phyloP scores from a whole-genome alignment of 1,140 invertebrate genomes.

The Anagrus nilaparvatae region DNA sequence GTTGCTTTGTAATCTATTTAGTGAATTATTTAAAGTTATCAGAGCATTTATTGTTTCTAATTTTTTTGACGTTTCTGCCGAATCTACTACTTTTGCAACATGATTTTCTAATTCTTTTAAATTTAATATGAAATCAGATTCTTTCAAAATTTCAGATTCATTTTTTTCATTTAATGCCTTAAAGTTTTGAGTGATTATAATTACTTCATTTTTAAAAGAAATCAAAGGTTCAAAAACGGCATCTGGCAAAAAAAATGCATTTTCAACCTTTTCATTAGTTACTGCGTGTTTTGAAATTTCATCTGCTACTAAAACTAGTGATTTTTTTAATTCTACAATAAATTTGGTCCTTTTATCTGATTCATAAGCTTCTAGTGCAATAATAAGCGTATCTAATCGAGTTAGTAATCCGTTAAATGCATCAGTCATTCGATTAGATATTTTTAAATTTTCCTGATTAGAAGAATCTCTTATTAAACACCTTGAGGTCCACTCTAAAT shows the following conservation, averaged over 20 bases:
- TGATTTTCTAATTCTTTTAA: slow-evolving; percentile 28
- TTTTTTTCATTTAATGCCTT: slow-evolving; percentile 17
- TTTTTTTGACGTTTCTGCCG: slow-evolving; percentile 29
- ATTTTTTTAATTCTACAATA: slow-evolving; percentile 26
- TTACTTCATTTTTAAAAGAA: slow-evolving; percentile 30
- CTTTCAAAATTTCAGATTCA: neutral
- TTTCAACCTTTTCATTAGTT: slow-evolving; percentile 6
- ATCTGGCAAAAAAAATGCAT: slow-evolving; percentile 18
- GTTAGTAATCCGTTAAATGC: slow-evolving; percentile 26
- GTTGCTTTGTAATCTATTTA: slow-evolving; percentile 24
- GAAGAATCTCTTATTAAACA: slow-evolving; percentile 9
- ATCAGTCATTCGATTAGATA: slow-evolving; percentile 16
- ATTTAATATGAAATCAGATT: slow-evolving; percentile 20
- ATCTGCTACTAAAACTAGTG: slow-evolving; percentile 21
- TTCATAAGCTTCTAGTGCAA: slow-evolving; percentile 31
- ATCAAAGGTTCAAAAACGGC: slow-evolving; percentile 32
- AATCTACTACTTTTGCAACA: slow-evolving; percentile 27
- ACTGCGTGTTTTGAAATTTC: slow-evolving; percentile 19
- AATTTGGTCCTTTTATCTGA: slow-evolving; percentile 28
- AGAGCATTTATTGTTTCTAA: slow-evolving; percentile 27
- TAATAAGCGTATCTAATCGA: slow-evolving; percentile 27
- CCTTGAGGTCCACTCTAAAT: slow-evolving; percentile 19
- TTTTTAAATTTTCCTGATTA: slow-evolving; percentile 8
- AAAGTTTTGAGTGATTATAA: slow-evolving; percentile 23
- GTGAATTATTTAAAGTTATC: slow-evolving; percentile 26